Evolutionary conservation across 92 coral and sea anemone species (phyloP), one percentile per base, ranked within the genome.

Genomic region (Heteractis magnifica): DNA sequence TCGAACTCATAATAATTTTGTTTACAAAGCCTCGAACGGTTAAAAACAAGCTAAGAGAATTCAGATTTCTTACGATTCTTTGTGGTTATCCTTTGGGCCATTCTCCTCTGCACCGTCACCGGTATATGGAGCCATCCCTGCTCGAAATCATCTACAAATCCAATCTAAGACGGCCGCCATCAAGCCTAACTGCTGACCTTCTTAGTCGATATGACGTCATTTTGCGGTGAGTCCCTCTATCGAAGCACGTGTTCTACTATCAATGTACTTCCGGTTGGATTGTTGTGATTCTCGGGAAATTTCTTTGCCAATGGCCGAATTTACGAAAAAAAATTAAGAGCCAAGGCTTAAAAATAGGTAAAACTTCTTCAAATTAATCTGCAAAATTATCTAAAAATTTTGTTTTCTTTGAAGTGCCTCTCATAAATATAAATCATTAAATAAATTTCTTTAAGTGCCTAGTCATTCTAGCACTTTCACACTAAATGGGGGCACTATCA

Each of bases 41-140:
- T n/a, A 9, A 62, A n/a, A 62, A 62, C 20, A 18, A 3, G 8
- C 26, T 11, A 6, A 16, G 20, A 62, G 65, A 80, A 0, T 8
- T 14, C 0, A 64, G 1, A 48, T 64, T 48, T 5, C 93, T 90
- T 81, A 90, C 93, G 89, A 51, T 58, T 79, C 84, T 73, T 41
- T 48, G 13, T 53, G 84, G 13, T n/a, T 83, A 56, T 8, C 59
- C n/a, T 59, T 72, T 51, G 76, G 84, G 34, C 89, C 91, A 80
- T 87, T 87, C 74, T 77, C 83, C 71, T 81, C 82, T 56, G 72
- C 91, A 26, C 78, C 86, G 86, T 74, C 88, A 80, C 86, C 91
- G 56, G 93, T 87, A 62, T 87, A 73, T 13, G 93, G 93, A 21
- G 93, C 90, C 93, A 90, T 90, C 18, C 82, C 82, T 65, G 18